phyloP scores from a whole-genome alignment of 1,140 invertebrate genomes.

The Orchesella cincta region DNA sequence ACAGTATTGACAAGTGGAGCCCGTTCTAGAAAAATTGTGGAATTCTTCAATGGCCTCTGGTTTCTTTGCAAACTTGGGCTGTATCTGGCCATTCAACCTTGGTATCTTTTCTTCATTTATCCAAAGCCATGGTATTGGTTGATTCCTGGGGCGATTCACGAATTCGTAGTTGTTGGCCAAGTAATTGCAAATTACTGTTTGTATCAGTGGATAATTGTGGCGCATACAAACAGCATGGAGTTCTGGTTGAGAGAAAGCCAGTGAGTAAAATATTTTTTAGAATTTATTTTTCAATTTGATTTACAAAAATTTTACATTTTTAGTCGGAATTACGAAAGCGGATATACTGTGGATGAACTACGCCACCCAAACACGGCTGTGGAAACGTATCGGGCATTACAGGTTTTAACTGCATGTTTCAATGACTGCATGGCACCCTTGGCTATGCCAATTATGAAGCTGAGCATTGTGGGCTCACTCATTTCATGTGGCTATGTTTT shows the following conservation, averaged over 20 bases:
- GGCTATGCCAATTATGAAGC: background rate
- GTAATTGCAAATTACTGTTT: background rate
- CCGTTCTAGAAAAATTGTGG: background rate
- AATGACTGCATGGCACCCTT: slow-evolving; percentile 18
- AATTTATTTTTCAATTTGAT: background rate
- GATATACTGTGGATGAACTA: background rate
- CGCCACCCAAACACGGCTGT: background rate
- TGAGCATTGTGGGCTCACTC: background rate
- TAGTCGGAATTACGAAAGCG: background rate
- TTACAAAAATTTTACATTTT: background rate
- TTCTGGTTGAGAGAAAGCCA: slow-evolving; percentile 31
- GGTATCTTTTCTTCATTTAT: slow-evolving; percentile 11
- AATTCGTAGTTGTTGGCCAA: slow-evolving; percentile 25
- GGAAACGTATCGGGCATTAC: slow-evolving; percentile 1
- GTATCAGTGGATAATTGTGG: slow-evolving; percentile 18
- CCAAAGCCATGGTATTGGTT: slow-evolving; percentile 23
- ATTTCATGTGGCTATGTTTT: slow-evolving; percentile 35
- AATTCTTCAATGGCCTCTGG: slow-evolving; percentile 30
- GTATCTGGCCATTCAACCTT: slow-evolving; percentile 17
- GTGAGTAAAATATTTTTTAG: background rate
- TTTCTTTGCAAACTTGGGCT: slow-evolving; percentile 26
- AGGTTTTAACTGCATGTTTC: background rate
- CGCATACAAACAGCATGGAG: slow-evolving; percentile 11
- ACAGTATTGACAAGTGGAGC: slow-evolving; percentile 12
- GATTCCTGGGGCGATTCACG: slow-evolving; percentile 31